Conservation (phyloP, 2,888 invertebrate species). For the Pseudococcus viburni region DNA sequence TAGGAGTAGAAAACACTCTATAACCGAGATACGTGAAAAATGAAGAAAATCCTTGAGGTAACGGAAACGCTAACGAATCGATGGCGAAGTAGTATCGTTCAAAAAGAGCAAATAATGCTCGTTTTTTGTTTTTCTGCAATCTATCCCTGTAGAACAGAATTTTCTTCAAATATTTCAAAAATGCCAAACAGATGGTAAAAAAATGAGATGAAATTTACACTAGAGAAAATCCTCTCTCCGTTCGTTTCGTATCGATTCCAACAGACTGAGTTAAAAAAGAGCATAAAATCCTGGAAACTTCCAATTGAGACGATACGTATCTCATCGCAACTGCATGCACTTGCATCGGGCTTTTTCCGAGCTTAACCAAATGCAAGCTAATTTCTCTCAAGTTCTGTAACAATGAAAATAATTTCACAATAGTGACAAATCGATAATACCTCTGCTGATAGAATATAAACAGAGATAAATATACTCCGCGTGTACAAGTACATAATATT, state of each 20-base stretch:
- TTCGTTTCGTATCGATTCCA: slow-evolving; percentile 78
- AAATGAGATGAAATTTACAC: slow-evolving; percentile 75
- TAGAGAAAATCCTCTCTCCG: slow-evolving; percentile 83
- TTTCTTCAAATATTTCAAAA: neutral
- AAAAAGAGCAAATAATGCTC: slow-evolving; percentile 82
- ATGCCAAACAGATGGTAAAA: neutral
- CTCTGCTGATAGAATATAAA: neutral
- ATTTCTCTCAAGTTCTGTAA: slow-evolving; percentile 85
- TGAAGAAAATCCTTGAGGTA: slow-evolving; percentile 90
- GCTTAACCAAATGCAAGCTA: slow-evolving; percentile 77
- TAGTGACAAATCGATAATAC: neutral
- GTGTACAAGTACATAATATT: neutral
- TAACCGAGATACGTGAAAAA: slow-evolving; percentile 91
- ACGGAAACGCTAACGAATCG: slow-evolving; percentile 84
- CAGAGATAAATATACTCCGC: neutral
- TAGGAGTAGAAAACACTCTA: slow-evolving; percentile 81
- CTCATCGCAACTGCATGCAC: slow-evolving; percentile 87
- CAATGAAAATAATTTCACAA: slow-evolving; percentile 32
- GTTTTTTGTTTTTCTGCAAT: slow-evolving; percentile 79
- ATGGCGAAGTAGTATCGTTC: slow-evolving; percentile 87
- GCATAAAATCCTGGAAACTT: slow-evolving; percentile 83
- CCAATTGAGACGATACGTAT: slow-evolving; percentile 86
- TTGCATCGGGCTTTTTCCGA: slow-evolving; percentile 75
- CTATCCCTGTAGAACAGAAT: slow-evolving; percentile 77
- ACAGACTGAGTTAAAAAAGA: slow-evolving; percentile 81